A percentile compares a stretch with the other conserved stretches of the same genome.
Evolutionary conservation across 2,888 invertebrate genomes (phyloP).

Genomic region (Oscheius sp.): DNA sequence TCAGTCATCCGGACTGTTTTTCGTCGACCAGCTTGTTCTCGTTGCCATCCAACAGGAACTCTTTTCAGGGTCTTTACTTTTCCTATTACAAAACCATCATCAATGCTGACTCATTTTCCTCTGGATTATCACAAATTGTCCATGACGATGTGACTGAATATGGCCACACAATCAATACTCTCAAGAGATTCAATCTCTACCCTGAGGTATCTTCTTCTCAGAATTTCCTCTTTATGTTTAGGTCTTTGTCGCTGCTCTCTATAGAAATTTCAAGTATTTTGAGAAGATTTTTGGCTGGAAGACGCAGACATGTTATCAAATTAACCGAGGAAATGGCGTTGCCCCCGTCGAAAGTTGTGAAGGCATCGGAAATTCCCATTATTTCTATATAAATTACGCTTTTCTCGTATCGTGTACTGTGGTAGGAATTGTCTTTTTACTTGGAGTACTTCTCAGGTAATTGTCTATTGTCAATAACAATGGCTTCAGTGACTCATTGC

Average conservation of each 20-base stretch:
- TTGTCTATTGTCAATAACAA: no score
- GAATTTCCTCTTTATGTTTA: slow-evolving; percentile 53
- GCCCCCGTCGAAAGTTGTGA: slow-evolving; percentile 82
- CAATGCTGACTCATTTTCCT: slow-evolving; percentile 79
- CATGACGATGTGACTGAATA: slow-evolving; percentile 85
- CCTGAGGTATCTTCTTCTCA: slow-evolving; percentile 83
- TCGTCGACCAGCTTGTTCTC: background rate
- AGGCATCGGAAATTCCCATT: slow-evolving; percentile 83
- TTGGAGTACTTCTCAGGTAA: slow-evolving; percentile 74
- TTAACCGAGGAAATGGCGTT: slow-evolving; percentile 80
- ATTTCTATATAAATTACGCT: slow-evolving; percentile 85
- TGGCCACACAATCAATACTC: slow-evolving; percentile 84
- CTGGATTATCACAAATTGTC: slow-evolving; percentile 79
- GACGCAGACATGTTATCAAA: slow-evolving; percentile 76
- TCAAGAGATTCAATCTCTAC: slow-evolving; percentile 85
- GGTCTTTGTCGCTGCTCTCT: slow-evolving; percentile 77
- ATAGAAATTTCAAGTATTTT: slow-evolving; percentile 76
- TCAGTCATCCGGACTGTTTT: slow-evolving; percentile 17
- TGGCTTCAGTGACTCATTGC: slow-evolving; percentile 79
- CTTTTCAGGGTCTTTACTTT: slow-evolving; percentile 83
- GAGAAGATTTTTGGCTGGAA: slow-evolving; percentile 74
- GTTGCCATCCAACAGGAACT: no score
- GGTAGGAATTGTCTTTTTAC: slow-evolving; percentile 80
- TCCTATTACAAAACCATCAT: slow-evolving; percentile 87
- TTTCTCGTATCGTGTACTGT: slow-evolving; percentile 84